Evolutionary conservation across 2,888 invertebrate species (phyloP).

Genomic region (Drosophila anomalata): DNA sequence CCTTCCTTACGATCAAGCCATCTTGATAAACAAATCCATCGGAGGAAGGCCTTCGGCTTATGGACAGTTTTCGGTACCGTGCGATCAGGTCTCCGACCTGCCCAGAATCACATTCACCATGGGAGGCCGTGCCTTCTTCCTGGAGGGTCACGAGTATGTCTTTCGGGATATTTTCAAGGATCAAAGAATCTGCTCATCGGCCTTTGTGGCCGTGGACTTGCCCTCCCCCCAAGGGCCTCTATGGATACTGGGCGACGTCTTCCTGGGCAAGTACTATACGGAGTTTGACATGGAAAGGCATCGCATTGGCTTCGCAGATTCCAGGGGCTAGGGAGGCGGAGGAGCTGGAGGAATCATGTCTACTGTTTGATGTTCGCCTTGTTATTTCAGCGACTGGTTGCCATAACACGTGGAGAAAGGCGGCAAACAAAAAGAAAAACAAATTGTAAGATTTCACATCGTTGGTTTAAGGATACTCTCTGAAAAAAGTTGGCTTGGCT

Average conservation of each 20-base stretch:
- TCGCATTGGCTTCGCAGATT: conserved; percentile 83
- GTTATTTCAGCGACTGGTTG: conserved; percentile 41
- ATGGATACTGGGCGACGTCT: conserved; percentile 72
- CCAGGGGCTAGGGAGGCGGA: conserved; percentile 48
- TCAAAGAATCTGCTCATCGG: conserved; percentile 87
- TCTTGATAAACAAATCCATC: conserved; percentile 90
- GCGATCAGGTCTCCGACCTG: conserved; percentile 89
- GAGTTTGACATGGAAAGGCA: conserved; percentile 72
- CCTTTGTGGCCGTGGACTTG: conserved; percentile 68
- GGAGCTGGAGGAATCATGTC: background rate
- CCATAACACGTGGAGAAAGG: conserved; percentile 43
- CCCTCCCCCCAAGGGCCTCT: conserved; percentile 66
- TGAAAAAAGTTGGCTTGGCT: no score
- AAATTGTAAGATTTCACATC: background rate
- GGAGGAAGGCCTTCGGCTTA: conserved; percentile 91
- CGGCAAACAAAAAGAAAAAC: conserved; percentile 7
- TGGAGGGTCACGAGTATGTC: conserved; percentile 93
- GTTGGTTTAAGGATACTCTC: background rate
- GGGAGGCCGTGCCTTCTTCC: conserved; percentile 89
- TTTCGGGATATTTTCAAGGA: conserved; percentile 91
- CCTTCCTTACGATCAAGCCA: conserved; percentile 92
- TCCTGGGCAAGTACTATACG: conserved; percentile 69
- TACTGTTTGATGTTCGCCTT: conserved; percentile 20
- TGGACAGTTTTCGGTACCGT: conserved; percentile 93
- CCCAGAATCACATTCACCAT: conserved; percentile 91